A percentile compares a stretch with the other conserved stretches of the same genome.
phyloP scores from a whole-genome alignment of 2,888 invertebrate species.

The Balanococcus diminutus region DNA sequence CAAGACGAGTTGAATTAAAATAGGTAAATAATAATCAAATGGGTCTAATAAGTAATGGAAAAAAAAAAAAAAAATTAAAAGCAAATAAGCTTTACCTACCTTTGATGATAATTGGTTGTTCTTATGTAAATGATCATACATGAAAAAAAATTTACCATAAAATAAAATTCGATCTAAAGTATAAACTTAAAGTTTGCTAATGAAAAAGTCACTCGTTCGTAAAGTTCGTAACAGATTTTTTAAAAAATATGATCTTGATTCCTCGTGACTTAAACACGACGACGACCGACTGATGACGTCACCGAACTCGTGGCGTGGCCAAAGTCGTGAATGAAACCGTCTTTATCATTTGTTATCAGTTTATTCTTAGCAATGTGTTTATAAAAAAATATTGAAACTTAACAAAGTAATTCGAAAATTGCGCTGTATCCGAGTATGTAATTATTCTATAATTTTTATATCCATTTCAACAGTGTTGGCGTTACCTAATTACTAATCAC shows the following conservation, averaged over 20 bases:
- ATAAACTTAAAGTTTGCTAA: too few relatives aligned
- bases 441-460: background rate
- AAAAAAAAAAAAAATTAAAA: background rate
- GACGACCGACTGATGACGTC: background rate
- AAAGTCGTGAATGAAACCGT: background rate
- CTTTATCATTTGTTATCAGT: constrained; percentile 23
- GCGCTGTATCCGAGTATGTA: background rate
- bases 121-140: too few relatives aligned
- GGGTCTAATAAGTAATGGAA: too few relatives aligned
- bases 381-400: background rate
- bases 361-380: background rate
- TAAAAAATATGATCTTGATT: background rate
- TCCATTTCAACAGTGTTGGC: background rate
- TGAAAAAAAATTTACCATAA: too few relatives aligned
- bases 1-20: background rate
- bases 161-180: background rate
- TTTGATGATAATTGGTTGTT: too few relatives aligned
- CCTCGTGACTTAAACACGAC: background rate
- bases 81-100: too few relatives aligned
- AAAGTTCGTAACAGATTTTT: background rate
- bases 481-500: background rate
- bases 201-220: background rate
- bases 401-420: background rate
- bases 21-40: too few relatives aligned
- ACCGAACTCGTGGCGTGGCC: background rate